Evolutionary conservation across 2,797 vertebrate genomes (phyloP).

Genomic region (Chloroceryle amazona): DNA sequence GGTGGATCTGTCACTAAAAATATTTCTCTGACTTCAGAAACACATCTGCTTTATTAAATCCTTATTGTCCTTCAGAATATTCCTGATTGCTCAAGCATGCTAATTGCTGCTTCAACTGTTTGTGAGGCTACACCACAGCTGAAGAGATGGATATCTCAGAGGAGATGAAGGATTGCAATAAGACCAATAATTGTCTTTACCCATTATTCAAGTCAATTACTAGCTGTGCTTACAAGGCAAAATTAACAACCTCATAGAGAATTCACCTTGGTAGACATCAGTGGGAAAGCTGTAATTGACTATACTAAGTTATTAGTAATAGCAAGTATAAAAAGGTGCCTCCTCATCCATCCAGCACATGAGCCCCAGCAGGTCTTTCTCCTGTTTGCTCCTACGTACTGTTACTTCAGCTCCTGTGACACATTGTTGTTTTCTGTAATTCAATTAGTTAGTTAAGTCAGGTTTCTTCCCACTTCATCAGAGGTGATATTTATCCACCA

Average conservation of each 20-base stretch:
- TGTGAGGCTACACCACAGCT: background rate
- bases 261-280: background rate
- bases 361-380: background rate
- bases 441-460: background rate
- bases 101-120: background rate
- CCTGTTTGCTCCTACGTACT: background rate
- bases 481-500: fast-evolving
- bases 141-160: background rate
- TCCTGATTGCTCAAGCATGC: background rate
- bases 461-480: background rate
- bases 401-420: background rate
- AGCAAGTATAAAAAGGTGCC: background rate
- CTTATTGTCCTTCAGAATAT: background rate
- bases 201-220: background rate
- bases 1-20: background rate
- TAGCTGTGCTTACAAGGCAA: background rate
- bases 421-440: background rate
- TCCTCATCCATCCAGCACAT: background rate
- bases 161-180: background rate
- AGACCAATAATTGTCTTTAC: background rate
- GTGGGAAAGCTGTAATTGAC: background rate
- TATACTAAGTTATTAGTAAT: background rate
- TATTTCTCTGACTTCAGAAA: background rate
- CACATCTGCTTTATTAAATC: background rate
- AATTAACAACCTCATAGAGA: background rate